Conservation (phyloP, 2,888 invertebrate species). For the Clunio marinus region DNA sequence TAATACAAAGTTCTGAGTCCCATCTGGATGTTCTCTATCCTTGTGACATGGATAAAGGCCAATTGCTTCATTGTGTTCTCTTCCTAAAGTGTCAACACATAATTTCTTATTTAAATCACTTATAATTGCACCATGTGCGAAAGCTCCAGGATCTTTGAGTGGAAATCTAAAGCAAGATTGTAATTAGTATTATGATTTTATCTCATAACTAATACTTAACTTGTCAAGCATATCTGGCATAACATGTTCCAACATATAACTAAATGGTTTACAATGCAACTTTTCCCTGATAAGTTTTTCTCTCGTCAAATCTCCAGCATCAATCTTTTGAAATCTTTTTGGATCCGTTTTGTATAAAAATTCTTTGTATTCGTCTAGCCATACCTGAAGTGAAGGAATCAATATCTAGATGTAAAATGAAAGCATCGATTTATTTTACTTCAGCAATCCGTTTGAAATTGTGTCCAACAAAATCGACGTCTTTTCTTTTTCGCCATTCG, state of each 20-base stretch:
- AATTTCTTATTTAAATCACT: conserved; percentile 9
- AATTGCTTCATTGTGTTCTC: background rate
- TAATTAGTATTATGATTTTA: no score
- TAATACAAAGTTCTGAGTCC: background rate
- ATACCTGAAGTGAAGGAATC: background rate
- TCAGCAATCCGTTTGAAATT: conserved; percentile 91
- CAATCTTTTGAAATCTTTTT: conserved; percentile 61
- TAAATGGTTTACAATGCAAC: conserved; percentile 75
- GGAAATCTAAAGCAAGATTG: no score
- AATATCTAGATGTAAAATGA: background rate
- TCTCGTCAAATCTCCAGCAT: conserved; percentile 73
- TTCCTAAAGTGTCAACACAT: background rate
- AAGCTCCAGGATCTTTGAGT: background rate
- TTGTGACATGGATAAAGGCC: background rate
- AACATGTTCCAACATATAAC: conserved; percentile 90
- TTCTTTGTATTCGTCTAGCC: conserved; percentile 80
- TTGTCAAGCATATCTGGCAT: conserved; percentile 71
- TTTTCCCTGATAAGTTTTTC: conserved; percentile 70
- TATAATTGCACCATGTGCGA: conserved; percentile 23
- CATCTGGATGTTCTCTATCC: background rate
- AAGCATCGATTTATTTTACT: conserved; percentile 47
- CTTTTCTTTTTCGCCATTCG: conserved; percentile 82
- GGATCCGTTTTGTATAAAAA: conserved; percentile 76
- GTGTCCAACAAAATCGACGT: conserved; percentile 49
- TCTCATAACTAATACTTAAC: no score